Base-by-base conservation (phyloP, 2,888 invertebrate species). In the Frankliniella intonsa region DNA sequence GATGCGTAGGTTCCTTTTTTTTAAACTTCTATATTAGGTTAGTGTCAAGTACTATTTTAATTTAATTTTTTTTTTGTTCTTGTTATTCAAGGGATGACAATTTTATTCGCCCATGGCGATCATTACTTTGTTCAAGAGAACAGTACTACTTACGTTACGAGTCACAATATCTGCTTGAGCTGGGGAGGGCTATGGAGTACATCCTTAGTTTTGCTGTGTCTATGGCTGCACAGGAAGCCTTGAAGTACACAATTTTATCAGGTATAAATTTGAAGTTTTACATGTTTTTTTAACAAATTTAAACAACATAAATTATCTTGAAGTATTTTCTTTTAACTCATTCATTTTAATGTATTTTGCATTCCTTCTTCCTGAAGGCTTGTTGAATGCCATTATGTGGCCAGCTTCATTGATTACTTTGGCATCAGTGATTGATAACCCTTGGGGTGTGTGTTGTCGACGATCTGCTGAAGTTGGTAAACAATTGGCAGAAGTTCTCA, bases 81-180 rank as follows among this genome's bases (percentile, higher is more conserved):
- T 49, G 55, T 49, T 0, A 82, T 25, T 82, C 50, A 50, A 84
- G 86, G 49, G 86, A 86, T 38, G 88, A 88, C 82, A 88, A 87
- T 83, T 88, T 88, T 82, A 86, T 88, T 81, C 87, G 88, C 82
- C 91, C 92, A 0, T 93, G 92, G 92, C 87, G 88, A 83, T 88
- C 89, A 84, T 85, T 93, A 83, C 87, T 89, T 80, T 88, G 90
- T 84, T 91, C 91, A 7, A 86, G 88, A 82, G 93, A 93, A 86
- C 92, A 93, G 87, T 93, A 92, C 86, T 90, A 90, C 83, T 87
- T 93, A 14, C 88, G 90, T 84, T 93, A 91, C 87, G 92, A 93
- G 86, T 90, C 91, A 17, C 88, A 89, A 83, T 91, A 92, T 85
- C 87, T 92, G 17, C 85, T 89, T 51, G 90, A 91, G 85, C 86